Conservation (phyloP, 1,140 invertebrate genomes). For the Bathynomus jamesi region DNA sequence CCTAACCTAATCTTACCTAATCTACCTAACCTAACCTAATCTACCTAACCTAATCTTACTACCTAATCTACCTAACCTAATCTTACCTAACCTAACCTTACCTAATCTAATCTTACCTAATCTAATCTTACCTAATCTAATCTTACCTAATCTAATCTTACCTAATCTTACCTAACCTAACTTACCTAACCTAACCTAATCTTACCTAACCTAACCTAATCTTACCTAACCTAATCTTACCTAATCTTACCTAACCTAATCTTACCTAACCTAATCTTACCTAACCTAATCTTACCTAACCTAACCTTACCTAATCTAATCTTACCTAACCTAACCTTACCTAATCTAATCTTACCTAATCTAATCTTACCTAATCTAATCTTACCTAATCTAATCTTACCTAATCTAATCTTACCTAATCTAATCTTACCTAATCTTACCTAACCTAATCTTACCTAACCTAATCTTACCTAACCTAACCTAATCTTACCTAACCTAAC, state of each 20-base stretch:
- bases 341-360: background rate
- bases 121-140: conserved; percentile 6
- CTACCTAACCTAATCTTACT: too few relatives aligned
- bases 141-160: conserved; percentile 1
- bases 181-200: conserved; percentile 5
- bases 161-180: conserved; percentile 5
- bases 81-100: background rate
- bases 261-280: conserved; percentile 2
- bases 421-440: background rate
- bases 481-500: conserved; percentile 6
- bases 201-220: conserved; percentile 2
- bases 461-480: background rate
- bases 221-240: conserved; percentile 3
- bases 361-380: background rate
- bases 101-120: conserved; percentile 2
- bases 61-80: conserved; percentile 4
- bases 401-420: background rate
- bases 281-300: background rate
- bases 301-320: background rate
- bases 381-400: background rate
- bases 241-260: conserved; percentile 7
- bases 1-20: background rate
- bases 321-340: background rate
- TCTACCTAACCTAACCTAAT: too few relatives aligned
- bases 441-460: conserved; percentile 6